Conservation (phyloP, 2,888 invertebrate species). For the Dynastes hyllus region DNA sequence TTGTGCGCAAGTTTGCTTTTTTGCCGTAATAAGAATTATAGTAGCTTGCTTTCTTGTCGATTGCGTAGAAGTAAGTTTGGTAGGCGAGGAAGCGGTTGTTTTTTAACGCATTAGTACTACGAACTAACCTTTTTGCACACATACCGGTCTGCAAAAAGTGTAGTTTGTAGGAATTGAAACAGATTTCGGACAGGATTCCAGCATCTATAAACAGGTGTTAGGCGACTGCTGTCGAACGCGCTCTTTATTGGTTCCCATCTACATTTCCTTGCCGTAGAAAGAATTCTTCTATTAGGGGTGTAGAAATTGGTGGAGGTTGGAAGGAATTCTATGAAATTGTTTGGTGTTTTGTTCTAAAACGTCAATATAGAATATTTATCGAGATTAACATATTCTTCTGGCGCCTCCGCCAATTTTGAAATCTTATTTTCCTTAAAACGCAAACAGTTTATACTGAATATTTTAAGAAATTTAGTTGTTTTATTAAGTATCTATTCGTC, state of each 20-base stretch:
- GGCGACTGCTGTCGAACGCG: conserved; percentile 49
- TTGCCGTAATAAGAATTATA: neutral
- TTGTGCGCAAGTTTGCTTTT: conserved; percentile 16
- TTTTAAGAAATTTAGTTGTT: no score
- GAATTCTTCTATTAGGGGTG: conserved; percentile 31
- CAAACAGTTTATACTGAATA: neutral
- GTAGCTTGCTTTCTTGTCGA: neutral
- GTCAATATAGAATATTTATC: neutral
- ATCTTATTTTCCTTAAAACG: neutral
- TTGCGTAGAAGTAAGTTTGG: neutral
- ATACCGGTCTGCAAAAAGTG: conserved; percentile 61
- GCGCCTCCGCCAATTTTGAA: conserved; percentile 22
- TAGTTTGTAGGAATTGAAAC: conserved; percentile 65
- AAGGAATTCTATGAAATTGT: neutral
- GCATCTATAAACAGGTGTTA: conserved; percentile 45
- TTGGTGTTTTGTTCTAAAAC: neutral
- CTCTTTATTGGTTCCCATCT: neutral
- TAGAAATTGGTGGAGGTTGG: neutral
- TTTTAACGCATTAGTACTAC: conserved; percentile 52
- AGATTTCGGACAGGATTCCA: conserved; percentile 60
- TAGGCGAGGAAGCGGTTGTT: neutral
- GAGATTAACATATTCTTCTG: neutral
- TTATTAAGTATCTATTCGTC: no score
- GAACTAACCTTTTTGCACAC: conserved; percentile 61
- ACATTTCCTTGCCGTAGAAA: conserved; percentile 34